phyloP scores from a whole-genome alignment of 2,113 vertebrate genomes.

The Melanerpes aurifrons region DNA sequence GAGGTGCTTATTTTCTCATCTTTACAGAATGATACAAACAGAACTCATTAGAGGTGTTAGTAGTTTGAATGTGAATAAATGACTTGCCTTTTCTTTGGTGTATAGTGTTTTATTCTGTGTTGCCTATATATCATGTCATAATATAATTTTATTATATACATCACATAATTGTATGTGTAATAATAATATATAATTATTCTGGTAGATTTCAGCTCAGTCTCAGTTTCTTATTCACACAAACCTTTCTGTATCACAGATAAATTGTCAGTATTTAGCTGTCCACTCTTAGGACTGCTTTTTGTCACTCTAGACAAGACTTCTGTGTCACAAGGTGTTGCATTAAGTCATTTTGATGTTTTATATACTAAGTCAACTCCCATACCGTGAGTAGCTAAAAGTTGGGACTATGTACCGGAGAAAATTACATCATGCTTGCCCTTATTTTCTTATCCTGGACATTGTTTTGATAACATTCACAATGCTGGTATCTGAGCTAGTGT shows the following conservation, averaged over 20 bases:
- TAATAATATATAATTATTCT: background rate
- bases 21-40: background rate
- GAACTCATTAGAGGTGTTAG: background rate
- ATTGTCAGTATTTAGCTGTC: background rate
- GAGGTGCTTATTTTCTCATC: background rate
- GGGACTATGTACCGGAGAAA: fast-evolving
- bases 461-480: background rate
- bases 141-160: too few species aligned
- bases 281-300: background rate
- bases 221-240: background rate
- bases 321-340: background rate
- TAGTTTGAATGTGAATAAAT: background rate
- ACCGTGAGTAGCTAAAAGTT: background rate
- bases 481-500: background rate
- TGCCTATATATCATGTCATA: too few species aligned
- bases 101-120: too few species aligned
- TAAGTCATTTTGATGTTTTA: background rate
- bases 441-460: background rate
- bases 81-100: background rate
- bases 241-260: background rate
- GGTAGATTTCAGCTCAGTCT: background rate
- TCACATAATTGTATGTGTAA: too few species aligned
- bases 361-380: background rate
- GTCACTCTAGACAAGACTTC: background rate
- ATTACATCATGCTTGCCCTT: background rate